Conservation (phyloP, 1,140 invertebrate genomes). For the Macrotrachela quadricornifera region DNA sequence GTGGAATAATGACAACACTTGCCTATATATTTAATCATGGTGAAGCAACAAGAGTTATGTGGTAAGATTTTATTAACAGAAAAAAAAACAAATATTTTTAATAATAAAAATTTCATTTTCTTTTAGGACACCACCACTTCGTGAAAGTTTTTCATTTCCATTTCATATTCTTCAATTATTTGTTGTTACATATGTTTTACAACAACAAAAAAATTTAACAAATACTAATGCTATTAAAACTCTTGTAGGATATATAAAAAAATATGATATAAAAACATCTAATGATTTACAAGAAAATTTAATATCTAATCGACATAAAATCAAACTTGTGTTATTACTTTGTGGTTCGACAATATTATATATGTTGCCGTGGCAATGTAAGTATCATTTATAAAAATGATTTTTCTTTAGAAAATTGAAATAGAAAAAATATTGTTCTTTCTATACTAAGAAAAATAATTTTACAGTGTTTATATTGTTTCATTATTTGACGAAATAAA, state of each 20-base stretch:
- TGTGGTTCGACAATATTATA: conserved; percentile 16
- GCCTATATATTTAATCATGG: conserved; percentile 57
- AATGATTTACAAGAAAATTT: too few relatives aligned
- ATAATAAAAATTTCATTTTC: too few relatives aligned
- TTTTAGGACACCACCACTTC: conserved; percentile 42
- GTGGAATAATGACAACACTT: conserved; percentile 43
- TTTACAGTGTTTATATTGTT: too few relatives aligned
- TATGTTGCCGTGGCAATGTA: conserved; percentile 26
- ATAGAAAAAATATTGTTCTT: too few relatives aligned
- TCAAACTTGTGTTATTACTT: too few relatives aligned
- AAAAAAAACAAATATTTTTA: too few relatives aligned
- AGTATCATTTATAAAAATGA: too few relatives aligned
- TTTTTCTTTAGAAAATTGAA: too few relatives aligned
- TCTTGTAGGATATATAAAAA: not conserved
- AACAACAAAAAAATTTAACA: not conserved
- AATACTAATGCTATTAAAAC: not conserved
- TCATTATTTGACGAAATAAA: too few relatives aligned
- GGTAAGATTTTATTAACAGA: conserved; percentile 26
- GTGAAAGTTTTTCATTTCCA: conserved; percentile 60
- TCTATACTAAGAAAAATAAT: too few relatives aligned
- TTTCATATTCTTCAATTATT: conserved; percentile 35
- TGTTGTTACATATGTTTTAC: conserved; percentile 25
- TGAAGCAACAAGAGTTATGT: conserved; percentile 51
- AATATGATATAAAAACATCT: too few relatives aligned
- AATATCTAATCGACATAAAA: too few relatives aligned